These are phyloP conservation scores for Drosophila quadrilineata DNA, from an alignment of 1,140 invertebrate species.

Conservation along the genomic window DNA sequence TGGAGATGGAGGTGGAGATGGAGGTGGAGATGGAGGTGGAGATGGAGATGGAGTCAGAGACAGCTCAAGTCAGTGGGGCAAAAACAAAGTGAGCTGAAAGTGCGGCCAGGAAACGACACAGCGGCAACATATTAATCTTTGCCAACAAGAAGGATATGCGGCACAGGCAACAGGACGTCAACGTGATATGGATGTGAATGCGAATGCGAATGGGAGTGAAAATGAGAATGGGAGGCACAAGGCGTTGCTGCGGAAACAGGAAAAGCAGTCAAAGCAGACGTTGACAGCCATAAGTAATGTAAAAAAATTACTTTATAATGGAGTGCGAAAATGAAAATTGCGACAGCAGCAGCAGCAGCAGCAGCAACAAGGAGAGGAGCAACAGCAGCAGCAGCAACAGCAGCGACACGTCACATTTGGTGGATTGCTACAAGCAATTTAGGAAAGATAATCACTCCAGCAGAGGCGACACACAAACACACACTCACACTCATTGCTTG, in stretches of 20 bases:
- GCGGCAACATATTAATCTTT: conserved; percentile 77
- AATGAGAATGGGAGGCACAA: no score
- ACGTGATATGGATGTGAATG: no score
- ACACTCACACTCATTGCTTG: no score
- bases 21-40: not conserved
- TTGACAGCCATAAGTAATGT: conserved; percentile 77
- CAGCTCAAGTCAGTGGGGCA: not conserved
- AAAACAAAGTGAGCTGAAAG: conserved; percentile 48
- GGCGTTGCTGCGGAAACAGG: conserved; percentile 65
- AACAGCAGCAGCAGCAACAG: not conserved
- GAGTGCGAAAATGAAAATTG: conserved; percentile 79
- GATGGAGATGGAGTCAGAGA: not conserved
- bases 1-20: not conserved
- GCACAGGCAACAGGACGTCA: not conserved
- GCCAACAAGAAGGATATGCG: conserved; percentile 63
- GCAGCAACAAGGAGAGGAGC: not conserved
- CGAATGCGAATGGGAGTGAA: no score
- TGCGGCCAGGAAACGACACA: conserved; percentile 50
- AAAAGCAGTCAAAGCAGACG: conserved; percentile 65
- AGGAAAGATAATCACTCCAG: conserved; percentile 71
- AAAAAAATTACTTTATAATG: conserved; percentile 80
- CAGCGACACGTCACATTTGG: conserved; percentile 54
- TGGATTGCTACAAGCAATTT: conserved; percentile 77
- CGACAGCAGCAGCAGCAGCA: conserved; percentile 31
- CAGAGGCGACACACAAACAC: conserved; percentile 9